Evolutionary conservation across 2,797 vertebrate genomes (phyloP).

Genomic region (Gouania willdenowi): DNA sequence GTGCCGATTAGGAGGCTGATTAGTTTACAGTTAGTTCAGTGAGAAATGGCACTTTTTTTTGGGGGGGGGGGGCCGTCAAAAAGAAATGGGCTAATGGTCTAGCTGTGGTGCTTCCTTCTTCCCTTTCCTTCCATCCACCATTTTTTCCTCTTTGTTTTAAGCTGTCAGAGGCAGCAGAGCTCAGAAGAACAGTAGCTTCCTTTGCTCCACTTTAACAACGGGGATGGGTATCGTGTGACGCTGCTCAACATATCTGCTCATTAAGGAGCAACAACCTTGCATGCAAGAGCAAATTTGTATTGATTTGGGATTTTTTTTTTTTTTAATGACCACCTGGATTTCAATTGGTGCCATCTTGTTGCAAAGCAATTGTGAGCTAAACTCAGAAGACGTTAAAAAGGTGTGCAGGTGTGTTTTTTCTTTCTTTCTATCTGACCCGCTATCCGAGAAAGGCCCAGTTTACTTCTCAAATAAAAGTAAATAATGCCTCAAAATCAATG

Average conservation of each 20-base stretch:
- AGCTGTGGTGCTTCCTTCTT: slow-evolving; percentile 22
- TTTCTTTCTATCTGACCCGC: slow-evolving; percentile 15
- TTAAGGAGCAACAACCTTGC: slow-evolving; percentile 43
- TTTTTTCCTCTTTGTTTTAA: slow-evolving; percentile 15
- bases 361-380: too few species aligned
- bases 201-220: slow-evolving; percentile 30
- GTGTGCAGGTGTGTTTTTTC: neutral
- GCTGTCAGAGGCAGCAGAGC: slow-evolving; percentile 35
- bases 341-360: too few species aligned
- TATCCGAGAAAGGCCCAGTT: too few species aligned
- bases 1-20: slow-evolving; percentile 63
- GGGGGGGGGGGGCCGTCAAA: too few species aligned
- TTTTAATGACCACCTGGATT: too few species aligned
- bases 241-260: slow-evolving; percentile 57
- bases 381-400: too few species aligned
- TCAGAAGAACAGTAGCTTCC: slow-evolving; percentile 45
- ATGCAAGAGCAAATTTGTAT: slow-evolving; percentile 4
- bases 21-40: slow-evolving; percentile 42
- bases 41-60: slow-evolving; percentile 51
- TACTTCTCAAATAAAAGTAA: too few species aligned
- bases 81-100: slow-evolving; percentile 31
- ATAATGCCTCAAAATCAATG: too few species aligned
- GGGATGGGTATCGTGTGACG: slow-evolving; percentile 35
- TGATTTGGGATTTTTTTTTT: neutral
- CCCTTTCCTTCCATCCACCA: neutral